Percentiles rank a stretch among this genome's conserved stretches.
These are phyloP conservation scores for Crepidodera aurea DNA, from an alignment of 2,888 invertebrate species.

Conservation along the genomic window DNA sequence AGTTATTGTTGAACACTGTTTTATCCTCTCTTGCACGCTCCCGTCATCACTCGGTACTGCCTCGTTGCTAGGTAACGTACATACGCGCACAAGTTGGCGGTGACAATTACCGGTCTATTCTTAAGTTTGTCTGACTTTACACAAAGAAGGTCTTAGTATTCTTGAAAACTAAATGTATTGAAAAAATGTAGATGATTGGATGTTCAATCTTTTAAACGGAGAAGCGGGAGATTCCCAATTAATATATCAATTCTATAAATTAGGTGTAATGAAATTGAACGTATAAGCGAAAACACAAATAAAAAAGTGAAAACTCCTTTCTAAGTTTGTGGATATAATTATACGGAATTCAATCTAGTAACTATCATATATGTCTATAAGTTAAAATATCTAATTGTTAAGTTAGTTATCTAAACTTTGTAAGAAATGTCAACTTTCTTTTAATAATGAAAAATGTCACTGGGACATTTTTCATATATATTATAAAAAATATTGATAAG, in stretches of 20 bases:
- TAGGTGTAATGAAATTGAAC: not conserved
- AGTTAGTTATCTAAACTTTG: not conserved
- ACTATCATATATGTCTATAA: not conserved
- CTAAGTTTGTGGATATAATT: not conserved
- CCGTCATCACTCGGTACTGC: too few relatives aligned
- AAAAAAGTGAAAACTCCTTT: not conserved
- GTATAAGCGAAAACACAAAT: not conserved
- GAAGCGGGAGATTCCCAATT: too few relatives aligned
- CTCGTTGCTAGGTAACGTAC: too few relatives aligned
- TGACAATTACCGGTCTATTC: too few relatives aligned
- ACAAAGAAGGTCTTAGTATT: too few relatives aligned
- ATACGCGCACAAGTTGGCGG: too few relatives aligned
- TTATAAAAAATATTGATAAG: not conserved
- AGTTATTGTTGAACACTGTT: too few relatives aligned
- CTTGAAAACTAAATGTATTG: too few relatives aligned
- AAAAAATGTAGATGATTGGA: too few relatives aligned
- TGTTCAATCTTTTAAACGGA: too few relatives aligned
- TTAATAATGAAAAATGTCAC: not conserved
- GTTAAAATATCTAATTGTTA: not conserved
- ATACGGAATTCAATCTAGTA: not conserved
- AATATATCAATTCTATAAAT: not conserved
- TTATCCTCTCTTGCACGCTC: too few relatives aligned
- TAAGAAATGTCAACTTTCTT: not conserved
- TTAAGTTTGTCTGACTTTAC: too few relatives aligned
- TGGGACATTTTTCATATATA: not conserved